Evolutionary conservation across 1,140 invertebrate genomes (phyloP).

Genomic region (Papilio dardanus): DNA sequence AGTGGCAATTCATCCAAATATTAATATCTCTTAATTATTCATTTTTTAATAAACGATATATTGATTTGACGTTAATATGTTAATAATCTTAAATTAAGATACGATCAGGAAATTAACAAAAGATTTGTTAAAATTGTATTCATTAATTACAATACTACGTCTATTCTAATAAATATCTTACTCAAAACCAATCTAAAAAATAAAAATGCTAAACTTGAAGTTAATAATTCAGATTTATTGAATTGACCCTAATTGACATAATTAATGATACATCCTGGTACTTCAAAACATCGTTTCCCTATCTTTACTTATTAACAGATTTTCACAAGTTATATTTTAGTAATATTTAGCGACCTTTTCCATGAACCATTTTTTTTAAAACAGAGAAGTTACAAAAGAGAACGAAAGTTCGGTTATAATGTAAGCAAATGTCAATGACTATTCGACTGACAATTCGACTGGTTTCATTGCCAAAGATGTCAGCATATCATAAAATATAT

Average conservation of each 20-base stretch:
- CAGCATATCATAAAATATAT: constrained; percentile 11
- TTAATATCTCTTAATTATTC: constrained; percentile 7
- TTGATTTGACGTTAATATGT: constrained; percentile 17
- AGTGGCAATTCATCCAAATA: background rate
- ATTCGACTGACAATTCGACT: background rate
- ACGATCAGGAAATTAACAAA: background rate
- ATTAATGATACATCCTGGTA: too few relatives aligned
- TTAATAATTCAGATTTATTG: background rate
- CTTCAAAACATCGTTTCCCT: too few relatives aligned
- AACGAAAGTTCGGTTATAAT: too few relatives aligned
- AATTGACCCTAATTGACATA: background rate
- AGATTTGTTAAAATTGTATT: background rate
- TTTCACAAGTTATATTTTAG: too few relatives aligned
- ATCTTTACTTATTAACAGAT: too few relatives aligned
- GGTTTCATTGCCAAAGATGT: constrained; percentile 1
- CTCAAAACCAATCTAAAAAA: background rate
- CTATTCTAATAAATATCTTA: background rate
- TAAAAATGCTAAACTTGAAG: too few relatives aligned
- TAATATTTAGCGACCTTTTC: too few relatives aligned
- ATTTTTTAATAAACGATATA: background rate
- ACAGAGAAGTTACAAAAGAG: too few relatives aligned
- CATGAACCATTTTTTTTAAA: too few relatives aligned
- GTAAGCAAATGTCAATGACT: background rate
- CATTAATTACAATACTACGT: background rate
- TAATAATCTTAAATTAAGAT: background rate